Base-by-base conservation (phyloP, 2,113 vertebrate genomes). In the Chloropsis cyanopogon region DNA sequence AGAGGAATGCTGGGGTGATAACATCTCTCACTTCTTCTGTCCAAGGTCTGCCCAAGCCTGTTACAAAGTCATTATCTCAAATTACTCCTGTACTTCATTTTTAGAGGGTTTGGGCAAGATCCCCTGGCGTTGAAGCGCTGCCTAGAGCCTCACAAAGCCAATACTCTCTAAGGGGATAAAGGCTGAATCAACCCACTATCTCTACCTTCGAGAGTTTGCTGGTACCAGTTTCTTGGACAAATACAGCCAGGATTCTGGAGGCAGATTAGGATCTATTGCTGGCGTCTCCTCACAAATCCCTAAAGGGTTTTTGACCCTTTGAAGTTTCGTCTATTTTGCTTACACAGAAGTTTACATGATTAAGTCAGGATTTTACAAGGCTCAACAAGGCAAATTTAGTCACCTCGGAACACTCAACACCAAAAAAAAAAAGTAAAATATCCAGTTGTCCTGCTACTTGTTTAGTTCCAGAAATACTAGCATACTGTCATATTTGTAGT, bases 51-150 rank as follows among this genome's bases (percentile, higher is more conserved):
- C 92, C 97, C 97, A 96, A 97, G 98, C 96, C 98, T 97, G 95
- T 97, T 97, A 97, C 97, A 97, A 98, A 98, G 96, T 98, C 98
- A 98, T 98, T 98, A 98, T 98, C 98, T 98, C 98, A 97, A 98
- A 98, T 98, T 98, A 98, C 98, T 97, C 85, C 96, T 96, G 92
- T 93, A 95, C 92, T 97, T 97, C 96, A 96, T 97, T 97, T 97
- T 96, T 96, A 96, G 97, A 97, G 96, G 94, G 95, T 94, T 96
- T 96, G 97, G 96, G 93, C 95, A 97, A 97, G 95, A 92, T 96
- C 95, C 95, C 97, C 91, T 96, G 97, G 97, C 95, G 91, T 90
- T 96, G 96, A 97, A 97, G 94, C 41, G n/a, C 95, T 96, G 97
- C 96, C 95, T 96, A 95, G 97, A 97, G 96, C 97, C 96, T 97